phyloP scores from a whole-genome alignment of 2,888 invertebrate genomes.

The Norana najaformis region DNA sequence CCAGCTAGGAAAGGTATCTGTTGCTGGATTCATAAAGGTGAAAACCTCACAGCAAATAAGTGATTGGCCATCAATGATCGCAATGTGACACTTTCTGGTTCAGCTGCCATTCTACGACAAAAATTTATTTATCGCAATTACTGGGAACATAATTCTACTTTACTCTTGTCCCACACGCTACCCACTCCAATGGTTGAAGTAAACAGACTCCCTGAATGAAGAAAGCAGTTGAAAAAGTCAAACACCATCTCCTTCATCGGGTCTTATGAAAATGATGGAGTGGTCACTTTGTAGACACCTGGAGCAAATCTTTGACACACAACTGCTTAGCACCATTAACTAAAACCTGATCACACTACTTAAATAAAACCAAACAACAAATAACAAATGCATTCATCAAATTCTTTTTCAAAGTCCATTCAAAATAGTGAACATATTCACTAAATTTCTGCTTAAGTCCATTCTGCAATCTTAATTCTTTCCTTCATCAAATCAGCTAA shows the following conservation, averaged over 20 bases:
- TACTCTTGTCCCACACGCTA: not conserved
- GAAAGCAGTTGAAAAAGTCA: not conserved
- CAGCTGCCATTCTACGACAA: too few species aligned
- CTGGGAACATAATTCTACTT: not conserved
- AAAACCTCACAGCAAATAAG: too few species aligned
- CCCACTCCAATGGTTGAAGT: not conserved
- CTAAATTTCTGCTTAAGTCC: too few species aligned
- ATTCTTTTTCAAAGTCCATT: not conserved
- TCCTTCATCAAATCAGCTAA: conserved; percentile 5
- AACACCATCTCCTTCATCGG: not conserved
- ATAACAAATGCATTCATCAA: not conserved
- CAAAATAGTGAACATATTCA: too few species aligned
- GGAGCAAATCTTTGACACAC: not conserved
- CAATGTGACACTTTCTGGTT: not conserved
- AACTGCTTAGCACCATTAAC: not conserved
- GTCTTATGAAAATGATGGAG: not conserved
- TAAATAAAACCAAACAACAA: not conserved
- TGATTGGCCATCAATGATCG: not conserved
- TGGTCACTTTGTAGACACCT: not conserved
- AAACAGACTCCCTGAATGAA: not conserved
- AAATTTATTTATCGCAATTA: not conserved
- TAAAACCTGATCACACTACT: not conserved
- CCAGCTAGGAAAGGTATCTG: too few species aligned
- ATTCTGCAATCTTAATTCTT: too few species aligned
- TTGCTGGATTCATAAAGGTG: too few species aligned